Conservation (phyloP, 2,113 vertebrate species). For the Epinephelus fuscoguttatus region DNA sequence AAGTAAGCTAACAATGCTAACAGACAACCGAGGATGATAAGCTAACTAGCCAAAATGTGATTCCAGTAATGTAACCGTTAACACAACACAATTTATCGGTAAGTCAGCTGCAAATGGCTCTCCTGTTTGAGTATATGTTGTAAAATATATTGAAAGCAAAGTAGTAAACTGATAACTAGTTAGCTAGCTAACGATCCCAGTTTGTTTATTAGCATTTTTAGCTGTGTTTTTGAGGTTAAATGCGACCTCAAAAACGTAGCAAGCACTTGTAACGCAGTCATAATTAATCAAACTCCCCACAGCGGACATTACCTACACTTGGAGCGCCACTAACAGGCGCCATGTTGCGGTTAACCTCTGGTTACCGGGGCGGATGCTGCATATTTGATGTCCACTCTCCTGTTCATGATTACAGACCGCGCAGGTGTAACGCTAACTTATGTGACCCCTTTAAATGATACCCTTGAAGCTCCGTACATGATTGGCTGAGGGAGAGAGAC, state of each 20-base stretch:
- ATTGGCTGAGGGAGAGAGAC: background rate
- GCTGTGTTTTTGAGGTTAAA: background rate
- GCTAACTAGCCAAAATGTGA: too few relatives aligned
- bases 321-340: background rate
- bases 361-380: too few relatives aligned
- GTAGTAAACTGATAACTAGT: too few relatives aligned
- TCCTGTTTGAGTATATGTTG: too few relatives aligned
- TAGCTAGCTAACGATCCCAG: too few relatives aligned
- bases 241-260: background rate
- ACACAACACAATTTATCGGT: too few relatives aligned
- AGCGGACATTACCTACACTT: too few relatives aligned
- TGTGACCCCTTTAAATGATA: background rate
- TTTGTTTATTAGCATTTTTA: background rate
- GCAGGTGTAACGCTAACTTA: background rate
- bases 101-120: too few relatives aligned
- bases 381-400: background rate
- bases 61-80: too few relatives aligned
- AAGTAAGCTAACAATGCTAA: too few relatives aligned
- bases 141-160: too few relatives aligned
- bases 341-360: background rate
- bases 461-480: background rate
- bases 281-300: background rate
- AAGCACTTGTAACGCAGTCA: background rate
- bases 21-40: too few relatives aligned
- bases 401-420: background rate